Base-by-base conservation (phyloP, 2,797 vertebrate species). In the Loriculus beryllinus region DNA sequence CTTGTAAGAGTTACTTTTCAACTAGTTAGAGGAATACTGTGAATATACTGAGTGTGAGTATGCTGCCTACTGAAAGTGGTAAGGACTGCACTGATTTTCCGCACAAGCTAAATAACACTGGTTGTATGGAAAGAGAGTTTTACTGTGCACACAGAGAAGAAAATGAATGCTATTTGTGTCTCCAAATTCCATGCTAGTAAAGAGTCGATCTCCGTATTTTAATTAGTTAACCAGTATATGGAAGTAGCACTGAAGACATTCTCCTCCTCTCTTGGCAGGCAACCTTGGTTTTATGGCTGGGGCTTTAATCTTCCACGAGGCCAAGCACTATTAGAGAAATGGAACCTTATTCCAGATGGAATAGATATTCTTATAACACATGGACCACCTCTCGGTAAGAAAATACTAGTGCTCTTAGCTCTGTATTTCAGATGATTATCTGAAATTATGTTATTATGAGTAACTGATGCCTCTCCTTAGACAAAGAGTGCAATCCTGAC, bases 261-360 rank as follows among this genome's bases (percentile, higher is more conserved):
- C 80, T 82, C 79, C 78, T 93, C 78, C 92, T 77, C 76, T 92
- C 90, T 96, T 91, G 94, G 42, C 97, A 99, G 99, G 99, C 99
- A 99, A 98, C 99, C 99, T 64, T 99, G 99, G 99, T 99, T 99
- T 96, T 99, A 99, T 10, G 99, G 99, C 92, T 99, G 99, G 99
- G 99, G 99, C 90, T 99, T 99, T 96, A 99, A 99, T 97, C 98
- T 99, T 80, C 99, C 99, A 0, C 97, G 99, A 92, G 99, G 99
- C 93, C 99, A 99, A 96, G 98, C 99, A 40, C 98, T 99, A 92
- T 98, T 99, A 96, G 99, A 99, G 98, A 99, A 99, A 94, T 99
- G 99, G 99, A 99, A 99, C 98, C 99, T 99, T 97, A 99, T 99
- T 92, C 99, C 99, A 2, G 99, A 99, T 92, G 98, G 98, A 82